A percentile compares a stretch with the other conserved stretches of the same genome.
phyloP scores from a whole-genome alignment of 1,140 invertebrate genomes.

The Argopecten irradians region DNA sequence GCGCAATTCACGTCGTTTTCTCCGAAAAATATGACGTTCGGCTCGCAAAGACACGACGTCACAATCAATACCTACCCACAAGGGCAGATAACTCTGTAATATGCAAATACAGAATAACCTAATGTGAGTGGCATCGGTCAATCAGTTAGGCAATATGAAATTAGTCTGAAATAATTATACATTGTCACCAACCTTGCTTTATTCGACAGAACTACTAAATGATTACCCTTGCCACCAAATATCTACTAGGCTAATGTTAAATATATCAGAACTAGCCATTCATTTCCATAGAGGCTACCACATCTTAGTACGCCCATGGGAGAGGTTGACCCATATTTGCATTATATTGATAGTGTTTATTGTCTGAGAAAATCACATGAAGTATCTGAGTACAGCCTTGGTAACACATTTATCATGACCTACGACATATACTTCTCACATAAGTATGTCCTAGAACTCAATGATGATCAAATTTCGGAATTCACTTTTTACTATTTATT shows the following conservation, averaged over 20 bases:
- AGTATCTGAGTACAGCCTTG: no score
- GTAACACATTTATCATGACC: no score
- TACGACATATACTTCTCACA: no score
- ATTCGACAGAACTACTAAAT: not conserved
- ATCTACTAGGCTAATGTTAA: not conserved
- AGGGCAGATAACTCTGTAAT: no score
- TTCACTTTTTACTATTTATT: not conserved
- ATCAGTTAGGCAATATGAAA: not conserved
- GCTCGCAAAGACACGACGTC: no score
- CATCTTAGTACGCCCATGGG: not conserved
- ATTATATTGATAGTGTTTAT: not conserved
- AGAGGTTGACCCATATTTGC: not conserved
- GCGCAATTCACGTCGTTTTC: no score
- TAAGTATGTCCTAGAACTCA: not conserved
- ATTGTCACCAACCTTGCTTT: not conserved
- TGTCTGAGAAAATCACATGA: not conserved
- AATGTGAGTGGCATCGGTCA: no score
- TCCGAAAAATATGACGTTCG: no score
- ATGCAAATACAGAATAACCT: no score
- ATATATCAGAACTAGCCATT: not conserved
- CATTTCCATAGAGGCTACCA: not conserved
- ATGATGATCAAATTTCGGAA: not conserved
- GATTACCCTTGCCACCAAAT: not conserved
- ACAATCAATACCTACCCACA: no score
- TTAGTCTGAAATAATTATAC: not conserved